Evolutionary conservation across 1,140 invertebrate species (phyloP), one percentile per base, ranked within the genome.

Genomic region (Eueides isabella): DNA sequence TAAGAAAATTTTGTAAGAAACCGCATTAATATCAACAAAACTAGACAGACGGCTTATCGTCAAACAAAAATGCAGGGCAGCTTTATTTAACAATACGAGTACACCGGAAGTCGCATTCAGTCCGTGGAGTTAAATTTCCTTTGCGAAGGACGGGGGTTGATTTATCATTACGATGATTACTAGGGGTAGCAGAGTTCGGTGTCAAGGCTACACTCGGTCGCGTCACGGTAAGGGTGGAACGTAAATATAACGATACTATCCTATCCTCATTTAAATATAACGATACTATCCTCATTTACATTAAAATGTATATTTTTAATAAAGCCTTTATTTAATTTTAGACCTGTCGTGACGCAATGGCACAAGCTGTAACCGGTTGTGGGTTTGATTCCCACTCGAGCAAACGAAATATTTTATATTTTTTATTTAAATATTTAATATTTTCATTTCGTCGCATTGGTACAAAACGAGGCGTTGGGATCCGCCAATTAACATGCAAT

Each of bases 121-220:
- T 35, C 44, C 3, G 66, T 48, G 9, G 28, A 23, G 67, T 55
- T 26, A 55, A 55, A 55, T 68, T 68, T 48, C 41, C 67, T 68
- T 68, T 48, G 28, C 48, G 29, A 68, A 44, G 48, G 67, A 30
- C 23, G 29, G 28, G 28, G 29, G 48, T 68, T 61, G 67, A 68
- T 68, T 68, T 68, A 68, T 68, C 67, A 68, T 68, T 68, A 68
- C 19, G n/a, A 55, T 44, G 67, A 68, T 55, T 68, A 68, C 67
- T 48, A 19, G 11, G 44, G n/a, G 29, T 68, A 68, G 29, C 48
- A 26, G 19, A 55, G 48, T 26, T 55, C 23, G 23, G 23, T 55
- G 48, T 55, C 48, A 55, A 55, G 48, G 48, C 48, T 14, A 12
- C 48, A 26, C 48, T 55, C 23, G 19, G 48, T 55, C 48, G 26